Percentiles rank a stretch among this genome's conserved stretches.
These are phyloP conservation scores for Allacma fusca DNA, from an alignment of 2,888 invertebrate species.

Conservation along the genomic window DNA sequence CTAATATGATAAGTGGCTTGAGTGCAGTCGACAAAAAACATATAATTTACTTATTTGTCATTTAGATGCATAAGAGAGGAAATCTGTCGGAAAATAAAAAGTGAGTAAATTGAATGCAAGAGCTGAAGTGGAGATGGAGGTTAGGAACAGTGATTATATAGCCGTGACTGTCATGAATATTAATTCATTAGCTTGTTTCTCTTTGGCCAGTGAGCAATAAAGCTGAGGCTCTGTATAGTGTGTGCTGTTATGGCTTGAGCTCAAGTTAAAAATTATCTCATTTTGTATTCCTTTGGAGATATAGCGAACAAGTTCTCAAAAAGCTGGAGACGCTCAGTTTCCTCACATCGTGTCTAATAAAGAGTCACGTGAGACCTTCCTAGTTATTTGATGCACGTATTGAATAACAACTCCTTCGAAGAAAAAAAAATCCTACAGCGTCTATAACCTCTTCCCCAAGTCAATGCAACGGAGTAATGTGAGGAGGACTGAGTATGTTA, in stretches of 20 bases:
- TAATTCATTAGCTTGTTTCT: constrained; percentile 7
- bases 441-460: neutral
- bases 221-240: neutral
- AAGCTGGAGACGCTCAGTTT: neutral
- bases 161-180: constrained; percentile 17
- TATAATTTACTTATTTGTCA: no score
- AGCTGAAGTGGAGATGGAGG: constrained; percentile 24
- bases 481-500: no score
- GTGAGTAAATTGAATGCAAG: constrained; percentile 4
- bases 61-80: no score
- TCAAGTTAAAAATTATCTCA: neutral
- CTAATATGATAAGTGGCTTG: no score
- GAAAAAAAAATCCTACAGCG: no score
- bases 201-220: neutral
- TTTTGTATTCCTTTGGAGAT: constrained; percentile 1
- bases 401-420: neutral
- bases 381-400: constrained; percentile 7
- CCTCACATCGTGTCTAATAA: neutral
- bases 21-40: no score
- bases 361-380: neutral
- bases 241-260: neutral
- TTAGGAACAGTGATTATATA: constrained; percentile 13
- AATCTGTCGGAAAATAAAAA: no score
- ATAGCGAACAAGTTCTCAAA: neutral
- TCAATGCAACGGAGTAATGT: neutral